phyloP scores from a whole-genome alignment of 30 jellyfish, hydroid and myxozoan genomes.

The Phacellophora camtschatica region DNA sequence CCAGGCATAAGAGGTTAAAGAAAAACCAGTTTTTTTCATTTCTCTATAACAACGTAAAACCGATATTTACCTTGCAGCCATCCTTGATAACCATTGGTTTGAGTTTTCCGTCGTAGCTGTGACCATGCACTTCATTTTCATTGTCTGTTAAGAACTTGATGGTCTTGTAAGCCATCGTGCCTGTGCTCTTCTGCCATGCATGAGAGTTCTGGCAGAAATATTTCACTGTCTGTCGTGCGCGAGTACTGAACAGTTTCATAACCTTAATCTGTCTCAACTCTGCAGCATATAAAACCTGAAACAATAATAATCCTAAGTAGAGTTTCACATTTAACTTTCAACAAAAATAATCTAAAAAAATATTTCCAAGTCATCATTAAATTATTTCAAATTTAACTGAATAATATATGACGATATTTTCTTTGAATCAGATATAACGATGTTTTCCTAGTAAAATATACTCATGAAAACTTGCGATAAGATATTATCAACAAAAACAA shows the following conservation, averaged over 20 bases:
- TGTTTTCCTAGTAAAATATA: too few species aligned
- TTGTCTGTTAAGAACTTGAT: slow-evolving; percentile 77
- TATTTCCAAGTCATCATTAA: too few species aligned
- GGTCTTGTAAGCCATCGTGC: slow-evolving; percentile 42
- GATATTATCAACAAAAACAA: too few species aligned
- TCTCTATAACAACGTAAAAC: too few species aligned
- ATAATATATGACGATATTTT: too few species aligned
- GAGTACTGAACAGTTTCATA: slow-evolving; percentile 80
- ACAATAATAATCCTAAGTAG: neutral
- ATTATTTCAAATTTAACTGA: too few species aligned
- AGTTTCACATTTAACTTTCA: neutral
- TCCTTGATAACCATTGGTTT: slow-evolving; percentile 51
- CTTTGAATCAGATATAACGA: too few species aligned
- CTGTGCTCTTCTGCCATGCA: slow-evolving; percentile 63
- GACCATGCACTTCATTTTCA: slow-evolving; percentile 64
- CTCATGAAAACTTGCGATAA: too few species aligned
- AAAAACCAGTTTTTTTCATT: too few species aligned
- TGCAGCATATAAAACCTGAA: slow-evolving; percentile 84
- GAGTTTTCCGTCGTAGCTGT: slow-evolving; percentile 32
- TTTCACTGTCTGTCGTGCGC: slow-evolving; percentile 78
- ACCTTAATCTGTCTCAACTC: slow-evolving; percentile 83
- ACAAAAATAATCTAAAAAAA: too few species aligned
- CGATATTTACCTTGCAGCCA: slow-evolving; percentile 93
- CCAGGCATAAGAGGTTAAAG: too few species aligned
- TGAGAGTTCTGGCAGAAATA: slow-evolving; percentile 86